phyloP scores from a whole-genome alignment of 2,888 invertebrate species.

The Trichogramma evanescens region DNA sequence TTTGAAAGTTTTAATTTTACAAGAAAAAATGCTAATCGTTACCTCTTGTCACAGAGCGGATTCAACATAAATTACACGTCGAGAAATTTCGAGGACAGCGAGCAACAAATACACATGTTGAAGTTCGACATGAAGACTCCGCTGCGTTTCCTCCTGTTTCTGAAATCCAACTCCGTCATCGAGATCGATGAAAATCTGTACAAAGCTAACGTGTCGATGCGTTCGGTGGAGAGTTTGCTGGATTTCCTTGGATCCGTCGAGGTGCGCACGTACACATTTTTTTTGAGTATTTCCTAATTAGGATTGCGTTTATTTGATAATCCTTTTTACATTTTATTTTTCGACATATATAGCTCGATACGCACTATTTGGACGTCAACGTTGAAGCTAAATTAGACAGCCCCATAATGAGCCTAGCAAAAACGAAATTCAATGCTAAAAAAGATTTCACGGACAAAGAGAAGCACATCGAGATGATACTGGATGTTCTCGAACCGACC shows the following conservation, averaged over 20 bases:
- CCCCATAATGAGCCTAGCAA: slow-evolving; percentile 58
- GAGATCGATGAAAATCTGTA: slow-evolving; percentile 51
- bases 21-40: not conserved
- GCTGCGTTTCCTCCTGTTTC: slow-evolving; percentile 48
- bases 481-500: slow-evolving; percentile 52
- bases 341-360: slow-evolving; percentile 7
- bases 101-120: slow-evolving; percentile 47
- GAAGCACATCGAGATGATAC: slow-evolving; percentile 58
- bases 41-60: slow-evolving; percentile 42
- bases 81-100: slow-evolving; percentile 40
- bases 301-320: too few relatives aligned
- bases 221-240: slow-evolving; percentile 50
- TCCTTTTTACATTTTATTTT: slow-evolving; percentile 1
- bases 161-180: slow-evolving; percentile 48
- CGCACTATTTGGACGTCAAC: slow-evolving; percentile 4
- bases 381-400: slow-evolving; percentile 54
- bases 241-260: slow-evolving; percentile 53
- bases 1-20: not conserved
- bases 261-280: slow-evolving; percentile 38
- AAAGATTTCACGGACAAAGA: slow-evolving; percentile 63
- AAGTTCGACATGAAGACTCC: slow-evolving; percentile 53
- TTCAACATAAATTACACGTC: slow-evolving; percentile 51
- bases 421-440: slow-evolving; percentile 58
- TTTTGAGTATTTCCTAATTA: not conserved
- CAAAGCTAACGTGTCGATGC: slow-evolving; percentile 50